Evolutionary conservation across 2,888 invertebrate genomes (phyloP).

Genomic region (Athalia cordata): DNA sequence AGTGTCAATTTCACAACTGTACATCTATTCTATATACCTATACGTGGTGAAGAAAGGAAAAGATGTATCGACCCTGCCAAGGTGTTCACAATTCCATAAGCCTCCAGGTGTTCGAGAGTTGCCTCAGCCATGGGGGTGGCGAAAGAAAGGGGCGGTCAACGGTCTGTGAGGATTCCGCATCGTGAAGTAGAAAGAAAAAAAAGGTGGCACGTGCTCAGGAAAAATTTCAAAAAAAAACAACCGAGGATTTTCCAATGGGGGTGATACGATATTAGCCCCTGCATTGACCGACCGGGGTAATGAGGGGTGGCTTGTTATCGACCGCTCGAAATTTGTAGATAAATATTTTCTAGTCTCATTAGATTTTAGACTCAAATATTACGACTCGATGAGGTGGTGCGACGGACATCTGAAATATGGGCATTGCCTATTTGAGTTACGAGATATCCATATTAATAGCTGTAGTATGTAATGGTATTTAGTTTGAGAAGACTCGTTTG

Average conservation of each 20-base stretch:
- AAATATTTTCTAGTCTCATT: conserved; percentile 10
- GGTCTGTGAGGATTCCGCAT: neutral
- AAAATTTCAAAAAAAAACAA: conserved; percentile 4
- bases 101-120: conserved; percentile 27
- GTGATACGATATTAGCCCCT: neutral
- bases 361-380: conserved; percentile 14
- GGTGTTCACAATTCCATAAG: neutral
- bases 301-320: neutral
- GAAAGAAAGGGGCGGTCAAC: neutral
- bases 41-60: neutral
- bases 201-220: conserved; percentile 21
- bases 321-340: conserved; percentile 16
- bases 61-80: neutral
- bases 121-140: conserved; percentile 12
- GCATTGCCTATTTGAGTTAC: conserved; percentile 19
- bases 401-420: conserved; percentile 19
- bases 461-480: neutral
- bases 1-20: conserved; percentile 25
- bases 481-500: conserved; percentile 3
- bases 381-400: conserved; percentile 6
- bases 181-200: neutral
- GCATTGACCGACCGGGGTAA: neutral
- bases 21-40: neutral
- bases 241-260: neutral
- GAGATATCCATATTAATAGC: neutral